Conservation (phyloP, 1,140 invertebrate genomes). For the Dreissena rostriformis region DNA sequence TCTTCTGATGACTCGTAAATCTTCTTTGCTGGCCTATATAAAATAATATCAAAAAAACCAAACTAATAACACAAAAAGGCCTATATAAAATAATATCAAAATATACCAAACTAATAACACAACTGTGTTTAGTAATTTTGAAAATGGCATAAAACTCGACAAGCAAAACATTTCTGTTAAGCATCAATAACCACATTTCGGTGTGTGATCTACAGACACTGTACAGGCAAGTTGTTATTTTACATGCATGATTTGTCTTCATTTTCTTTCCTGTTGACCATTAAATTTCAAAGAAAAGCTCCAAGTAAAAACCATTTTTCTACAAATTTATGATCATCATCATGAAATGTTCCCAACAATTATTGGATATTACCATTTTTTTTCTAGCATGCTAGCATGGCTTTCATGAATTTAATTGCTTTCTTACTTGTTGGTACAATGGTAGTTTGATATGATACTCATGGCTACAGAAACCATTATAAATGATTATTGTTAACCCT, state of each 20-base stretch:
- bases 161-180: too few relatives aligned
- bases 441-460: neutral
- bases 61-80: too few relatives aligned
- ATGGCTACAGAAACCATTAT: constrained; percentile 1
- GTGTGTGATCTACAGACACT: neutral
- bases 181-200: neutral
- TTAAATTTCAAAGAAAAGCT: neutral
- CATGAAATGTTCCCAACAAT: neutral
- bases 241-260: constrained; percentile 3
- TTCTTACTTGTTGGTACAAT: neutral
- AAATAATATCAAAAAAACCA: constrained; percentile 9
- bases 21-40: constrained; percentile 33
- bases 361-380: neutral
- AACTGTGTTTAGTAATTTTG: too few relatives aligned
- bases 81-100: constrained; percentile 19
- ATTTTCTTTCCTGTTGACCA: constrained; percentile 3
- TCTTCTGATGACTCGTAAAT: constrained; percentile 23
- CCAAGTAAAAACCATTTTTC: constrained; percentile 4
- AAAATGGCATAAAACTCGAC: too few relatives aligned
- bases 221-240: neutral
- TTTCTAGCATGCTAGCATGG: neutral
- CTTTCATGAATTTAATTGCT: neutral
- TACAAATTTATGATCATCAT: too few relatives aligned
- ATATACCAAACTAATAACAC: too few relatives aligned
- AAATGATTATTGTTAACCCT: too few relatives aligned